A percentile compares a stretch with the other conserved stretches of the same genome.
phyloP scores from a whole-genome alignment of 2,797 vertebrate genomes.

The Chanos chanos region DNA sequence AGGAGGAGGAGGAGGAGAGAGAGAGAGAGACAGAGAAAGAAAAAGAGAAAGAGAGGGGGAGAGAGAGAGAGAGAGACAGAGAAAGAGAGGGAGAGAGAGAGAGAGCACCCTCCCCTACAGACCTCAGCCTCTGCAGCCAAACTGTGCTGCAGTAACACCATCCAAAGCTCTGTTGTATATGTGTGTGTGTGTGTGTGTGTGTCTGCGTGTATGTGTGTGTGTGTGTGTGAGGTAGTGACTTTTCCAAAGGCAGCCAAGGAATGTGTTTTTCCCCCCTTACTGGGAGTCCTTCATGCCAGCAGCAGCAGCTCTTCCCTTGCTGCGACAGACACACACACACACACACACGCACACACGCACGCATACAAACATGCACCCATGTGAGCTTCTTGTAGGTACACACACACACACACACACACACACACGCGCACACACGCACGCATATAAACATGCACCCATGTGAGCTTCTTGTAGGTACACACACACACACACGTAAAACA shows the following conservation, averaged over 20 bases:
- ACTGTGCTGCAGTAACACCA: constrained; percentile 54
- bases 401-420: not conserved
- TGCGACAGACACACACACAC: constrained; percentile 5
- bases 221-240: constrained; percentile 24
- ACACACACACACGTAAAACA: not conserved
- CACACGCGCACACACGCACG: not conserved
- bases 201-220: constrained; percentile 14
- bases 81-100: not conserved
- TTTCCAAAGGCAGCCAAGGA: constrained; percentile 41
- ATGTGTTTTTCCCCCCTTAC: constrained; percentile 50
- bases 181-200: constrained; percentile 27
- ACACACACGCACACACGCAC: not conserved
- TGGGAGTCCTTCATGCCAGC: constrained; percentile 44
- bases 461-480: no score
- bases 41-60: constrained; percentile 13
- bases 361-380: no score
- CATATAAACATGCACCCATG: not conserved
- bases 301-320: not conserved
- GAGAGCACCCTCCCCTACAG: constrained; percentile 35
- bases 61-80: constrained; percentile 14
- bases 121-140: constrained; percentile 52
- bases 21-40: not conserved
- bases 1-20: not conserved
- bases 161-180: constrained; percentile 25
- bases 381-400: no score